Conservation (phyloP, 1,140 invertebrate genomes). For the Diorhabda elongata region DNA sequence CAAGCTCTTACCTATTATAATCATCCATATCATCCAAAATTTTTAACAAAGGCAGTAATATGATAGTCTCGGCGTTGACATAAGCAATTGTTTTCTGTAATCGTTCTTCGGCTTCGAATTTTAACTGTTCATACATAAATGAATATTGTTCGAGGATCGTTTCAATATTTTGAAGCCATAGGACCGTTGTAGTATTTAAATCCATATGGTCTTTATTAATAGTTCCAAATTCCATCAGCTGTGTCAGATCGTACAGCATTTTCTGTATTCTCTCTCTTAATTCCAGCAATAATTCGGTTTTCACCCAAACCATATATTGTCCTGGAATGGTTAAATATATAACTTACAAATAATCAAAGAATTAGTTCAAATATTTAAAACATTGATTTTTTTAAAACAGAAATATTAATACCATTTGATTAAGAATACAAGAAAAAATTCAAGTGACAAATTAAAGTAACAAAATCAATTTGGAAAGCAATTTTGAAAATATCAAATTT, state of each 20-base stretch:
- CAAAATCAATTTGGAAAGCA: too few relatives aligned
- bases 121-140: slow-evolving; percentile 70
- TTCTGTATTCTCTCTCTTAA: slow-evolving; percentile 60
- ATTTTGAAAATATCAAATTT: too few relatives aligned
- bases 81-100: slow-evolving; percentile 63
- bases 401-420: too few relatives aligned
- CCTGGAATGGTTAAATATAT: slow-evolving; percentile 35
- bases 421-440: too few relatives aligned
- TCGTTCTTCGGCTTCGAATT: slow-evolving; percentile 75
- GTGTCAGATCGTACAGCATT: slow-evolving; percentile 59
- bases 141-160: slow-evolving; percentile 68
- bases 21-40: slow-evolving; percentile 69
- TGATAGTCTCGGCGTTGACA: slow-evolving; percentile 61
- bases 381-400: neutral
- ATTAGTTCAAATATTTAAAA: neutral
- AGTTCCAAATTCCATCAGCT: slow-evolving; percentile 64
- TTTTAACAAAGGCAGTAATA: slow-evolving; percentile 64
- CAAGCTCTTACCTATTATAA: slow-evolving; percentile 40
- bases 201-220: slow-evolving; percentile 62
- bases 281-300: slow-evolving; percentile 35
- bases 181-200: slow-evolving; percentile 63
- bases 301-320: slow-evolving; percentile 49
- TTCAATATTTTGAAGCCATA: slow-evolving; percentile 68
- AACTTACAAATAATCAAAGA: neutral
- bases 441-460: too few relatives aligned